phyloP scores from a whole-genome alignment of 53 echinoderm and acorn worm genomes.

The Henricia sp. region DNA sequence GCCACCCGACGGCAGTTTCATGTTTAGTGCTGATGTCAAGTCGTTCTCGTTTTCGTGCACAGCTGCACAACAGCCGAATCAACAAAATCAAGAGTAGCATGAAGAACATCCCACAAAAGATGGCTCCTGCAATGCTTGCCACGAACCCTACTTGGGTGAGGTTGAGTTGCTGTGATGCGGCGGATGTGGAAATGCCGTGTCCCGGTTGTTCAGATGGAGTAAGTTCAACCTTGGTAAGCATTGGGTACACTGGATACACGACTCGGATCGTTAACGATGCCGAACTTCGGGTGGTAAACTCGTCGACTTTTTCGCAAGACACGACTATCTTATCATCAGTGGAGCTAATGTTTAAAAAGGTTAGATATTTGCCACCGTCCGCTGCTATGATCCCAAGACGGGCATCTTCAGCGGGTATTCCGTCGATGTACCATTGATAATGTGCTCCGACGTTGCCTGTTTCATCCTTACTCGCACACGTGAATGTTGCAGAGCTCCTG shows the following conservation, averaged over 20 bases:
- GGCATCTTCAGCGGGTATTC: not conserved
- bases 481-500: conserved; percentile 40
- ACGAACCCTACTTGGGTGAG: not conserved
- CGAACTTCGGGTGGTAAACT: conserved; percentile 31
- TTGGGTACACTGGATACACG: not conserved
- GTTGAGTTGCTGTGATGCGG: not conserved
- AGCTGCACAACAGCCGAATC: conserved; percentile 7
- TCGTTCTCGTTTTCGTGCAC: conserved; percentile 19
- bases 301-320: conserved; percentile 39
- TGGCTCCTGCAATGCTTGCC: conserved; percentile 15
- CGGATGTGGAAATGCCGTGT: not conserved
- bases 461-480: conserved; percentile 9
- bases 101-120: conserved; percentile 24
- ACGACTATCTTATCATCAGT: conserved; percentile 2
- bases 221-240: not conserved
- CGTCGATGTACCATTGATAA: conserved; percentile 49
- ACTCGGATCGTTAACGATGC: conserved; percentile 37
- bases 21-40: conserved; percentile 1
- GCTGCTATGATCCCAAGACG: not conserved
- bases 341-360: conserved; percentile 17
- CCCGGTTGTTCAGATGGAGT: not conserved
- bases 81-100: conserved; percentile 26
- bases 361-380: conserved; percentile 1
- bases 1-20: conserved; percentile 35
- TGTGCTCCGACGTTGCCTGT: not conserved